Evolutionary conservation across 1,140 invertebrate species (phyloP), one percentile per base, ranked within the genome.

Genomic region (Melanaphis sacchari): DNA sequence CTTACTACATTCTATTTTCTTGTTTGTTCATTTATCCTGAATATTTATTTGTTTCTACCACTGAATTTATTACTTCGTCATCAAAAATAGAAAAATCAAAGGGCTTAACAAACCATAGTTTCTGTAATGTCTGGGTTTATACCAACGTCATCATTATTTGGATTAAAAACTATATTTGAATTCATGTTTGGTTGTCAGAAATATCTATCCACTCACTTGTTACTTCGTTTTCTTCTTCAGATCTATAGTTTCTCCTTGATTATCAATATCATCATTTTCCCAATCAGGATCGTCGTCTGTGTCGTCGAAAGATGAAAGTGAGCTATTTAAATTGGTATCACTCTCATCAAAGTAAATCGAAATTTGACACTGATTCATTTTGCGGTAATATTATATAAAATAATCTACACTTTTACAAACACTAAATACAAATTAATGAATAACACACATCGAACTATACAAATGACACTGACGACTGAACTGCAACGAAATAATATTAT

Each of bases 101-200:
- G 9, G 66, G 66, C 24, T 54, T 54, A 22, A 54, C 15, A 38
- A 40, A 82, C 38, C 76, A 82, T 82, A 38, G 22, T 82, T 38
- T 38, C n/a, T 38, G 38, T 82, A 82, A 82, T 82, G 36, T 82
- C 36, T 82, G 76, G 36, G 36, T 82, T 82, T 38, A 82, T 82
- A 82, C 76, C 76, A 82, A 38, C n/a, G 36, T 38, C 9, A 82
- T 82, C 36, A 82, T 82, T 22, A 40, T 82, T 38, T 82, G n/a
- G 36, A 82, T 82, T 82, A n/a, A 82, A 82, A 82, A 82, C 21
- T 82, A 82, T 82, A 82, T 82, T 82, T 82, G 76, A 82, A 82
- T 82, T 82, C 36, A 82, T 82, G 11, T 82, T 82, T 82, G 76
- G 76, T 82, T 82, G 36, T 82, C 36, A 82, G 11, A 40, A 82